Evolutionary conservation across 1,140 invertebrate genomes (phyloP).

Genomic region (Procambarus clarkii): DNA sequence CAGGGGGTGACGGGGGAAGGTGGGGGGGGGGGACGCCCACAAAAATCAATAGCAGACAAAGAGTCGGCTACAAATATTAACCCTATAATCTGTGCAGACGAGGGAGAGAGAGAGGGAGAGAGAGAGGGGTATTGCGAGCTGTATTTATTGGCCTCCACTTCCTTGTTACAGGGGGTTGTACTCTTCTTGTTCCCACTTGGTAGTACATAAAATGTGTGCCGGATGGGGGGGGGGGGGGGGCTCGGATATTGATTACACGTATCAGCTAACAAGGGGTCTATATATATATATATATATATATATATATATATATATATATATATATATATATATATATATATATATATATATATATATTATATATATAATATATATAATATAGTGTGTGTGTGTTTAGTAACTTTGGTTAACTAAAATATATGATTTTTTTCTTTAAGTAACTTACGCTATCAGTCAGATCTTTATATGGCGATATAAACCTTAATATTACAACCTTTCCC

Average conservation of each 20-base stretch:
- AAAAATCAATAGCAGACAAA: conserved; percentile 69
- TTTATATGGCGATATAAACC: too few relatives aligned
- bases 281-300: conserved; percentile 33
- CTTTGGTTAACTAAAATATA: too few relatives aligned
- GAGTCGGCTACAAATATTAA: conserved; percentile 68
- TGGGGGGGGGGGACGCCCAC: neutral
- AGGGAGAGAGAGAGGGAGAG: conserved; percentile 2
- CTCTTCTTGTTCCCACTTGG: neutral
- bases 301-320: conserved; percentile 49
- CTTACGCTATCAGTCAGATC: too few relatives aligned
- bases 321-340: conserved; percentile 27
- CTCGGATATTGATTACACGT: neutral
- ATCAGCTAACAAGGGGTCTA: neutral
- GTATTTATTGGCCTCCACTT: conserved; percentile 12
- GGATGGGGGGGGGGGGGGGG: too few relatives aligned
- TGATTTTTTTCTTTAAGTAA: too few relatives aligned
- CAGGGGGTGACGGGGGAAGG: neutral
- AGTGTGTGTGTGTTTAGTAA: neutral
- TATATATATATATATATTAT: neutral
- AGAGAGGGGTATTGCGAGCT: neutral
- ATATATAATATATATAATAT: neutral
- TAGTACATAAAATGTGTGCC: neutral
- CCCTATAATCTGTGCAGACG: conserved; percentile 66
- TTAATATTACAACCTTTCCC: too few relatives aligned
- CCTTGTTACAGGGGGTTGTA: conserved; percentile 21